Base-by-base conservation (phyloP, 2,888 invertebrate genomes). In the Drosophila mulleri region DNA sequence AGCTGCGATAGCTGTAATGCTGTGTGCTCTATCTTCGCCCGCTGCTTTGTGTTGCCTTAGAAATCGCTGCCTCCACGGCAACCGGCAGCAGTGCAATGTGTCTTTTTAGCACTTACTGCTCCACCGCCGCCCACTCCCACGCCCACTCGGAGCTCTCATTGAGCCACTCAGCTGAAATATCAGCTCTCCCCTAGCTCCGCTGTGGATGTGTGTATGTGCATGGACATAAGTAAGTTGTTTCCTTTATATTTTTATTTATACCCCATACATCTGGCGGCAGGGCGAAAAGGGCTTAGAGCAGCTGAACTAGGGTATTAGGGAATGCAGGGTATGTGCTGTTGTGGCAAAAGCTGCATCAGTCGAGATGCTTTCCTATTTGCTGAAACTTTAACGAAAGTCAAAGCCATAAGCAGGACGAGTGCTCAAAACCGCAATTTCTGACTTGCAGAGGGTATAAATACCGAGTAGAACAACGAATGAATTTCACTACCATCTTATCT, bases 1-100 rank as follows among this genome's bases (percentile, higher is more conserved):
- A 58, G 12, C 61, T 8, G 45, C 59, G 62, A 72, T 83, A 77
- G 64, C 57, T 39, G 53, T 50, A 32, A 26, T 37, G 58, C 41
- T 54, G 54, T 82, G 64, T 72, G 63, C 66, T 61, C 75, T 79
- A 63, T 76, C 80, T 63, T 67, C 42, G 44, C 48, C 54, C 66
- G 44, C 42, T 53, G 18, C 35, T 42, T 23, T 29, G 29, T n/a
- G n/a, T 26, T 23, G 44, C 42, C 39, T 37, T 50, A 48, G 32
- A 39, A 56, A 52, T 41, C 41, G 20, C 37, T 44, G 37, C 45
- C 32, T 32, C 44, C 37, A 18, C 35, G 11, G 26, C 47, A 39
- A 37, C 48, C 39, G 35, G 14, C 58, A 37, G 44, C 58, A 18
- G 23, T n/a, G 45, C 45, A 39, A 59, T 59, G 39, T 59, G 48